These are phyloP conservation scores for Calliscelio sp. DNA, from an alignment of 2,888 invertebrate species.

Conservation along the genomic window DNA sequence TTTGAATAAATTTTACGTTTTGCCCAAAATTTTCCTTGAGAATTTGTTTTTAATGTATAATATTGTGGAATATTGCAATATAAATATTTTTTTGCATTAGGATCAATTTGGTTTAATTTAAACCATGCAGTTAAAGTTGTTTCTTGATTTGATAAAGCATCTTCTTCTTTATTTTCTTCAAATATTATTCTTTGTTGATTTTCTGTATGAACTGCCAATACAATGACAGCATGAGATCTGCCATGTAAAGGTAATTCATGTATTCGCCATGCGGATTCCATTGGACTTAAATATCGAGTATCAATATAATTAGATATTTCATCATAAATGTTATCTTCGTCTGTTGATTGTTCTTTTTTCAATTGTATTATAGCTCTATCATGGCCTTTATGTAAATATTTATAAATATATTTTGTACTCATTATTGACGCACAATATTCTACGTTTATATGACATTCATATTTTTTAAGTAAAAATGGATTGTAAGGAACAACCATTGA, in stretches of 20 bases:
- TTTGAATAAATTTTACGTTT: too few species aligned
- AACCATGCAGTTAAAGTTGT: too few species aligned
- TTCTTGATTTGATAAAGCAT: too few species aligned
- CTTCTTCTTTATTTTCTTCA: too few species aligned
- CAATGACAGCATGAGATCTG: slow-evolving; percentile 60
- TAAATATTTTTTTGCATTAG: too few species aligned
- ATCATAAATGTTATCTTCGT: slow-evolving; percentile 20
- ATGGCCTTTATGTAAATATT: slow-evolving; percentile 44
- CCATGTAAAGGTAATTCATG: slow-evolving; percentile 65
- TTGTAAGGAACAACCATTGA: neutral
- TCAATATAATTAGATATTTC: slow-evolving; percentile 50
- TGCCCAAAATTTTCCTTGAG: too few species aligned
- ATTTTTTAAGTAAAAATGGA: neutral
- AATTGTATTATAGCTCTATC: neutral
- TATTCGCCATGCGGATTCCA: slow-evolving; percentile 67
- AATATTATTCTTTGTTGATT: slow-evolving; percentile 33
- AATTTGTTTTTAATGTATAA: too few species aligned
- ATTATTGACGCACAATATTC: slow-evolving; percentile 4
- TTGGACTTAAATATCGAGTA: slow-evolving; percentile 46
- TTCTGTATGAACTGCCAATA: slow-evolving; percentile 66
- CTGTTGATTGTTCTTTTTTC: too few species aligned
- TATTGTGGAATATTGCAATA: too few species aligned
- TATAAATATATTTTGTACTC: neutral
- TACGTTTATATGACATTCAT: slow-evolving; percentile 2
- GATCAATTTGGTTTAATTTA: too few species aligned